These are phyloP conservation scores for human DNA, from an alignment of 2,113 vertebrate genomes.

Conservation along the genomic window DNA sequence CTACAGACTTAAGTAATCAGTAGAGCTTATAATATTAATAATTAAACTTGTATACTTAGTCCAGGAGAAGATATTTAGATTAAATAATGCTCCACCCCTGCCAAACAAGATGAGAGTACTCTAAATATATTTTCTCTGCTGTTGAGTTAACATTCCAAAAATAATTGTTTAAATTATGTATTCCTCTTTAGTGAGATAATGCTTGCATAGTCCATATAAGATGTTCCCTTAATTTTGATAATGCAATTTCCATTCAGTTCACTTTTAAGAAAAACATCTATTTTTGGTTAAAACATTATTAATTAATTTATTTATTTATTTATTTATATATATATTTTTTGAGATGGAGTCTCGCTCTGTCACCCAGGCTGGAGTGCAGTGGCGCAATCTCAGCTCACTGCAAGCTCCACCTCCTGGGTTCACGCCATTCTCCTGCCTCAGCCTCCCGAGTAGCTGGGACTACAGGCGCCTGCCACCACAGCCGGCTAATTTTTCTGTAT, in stretches of 20 bases:
- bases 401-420: too few relatives aligned
- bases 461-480: too few relatives aligned
- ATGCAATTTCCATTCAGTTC: background rate
- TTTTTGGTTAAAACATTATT: background rate
- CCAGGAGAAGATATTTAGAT: background rate
- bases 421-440: too few relatives aligned
- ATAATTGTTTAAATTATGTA: background rate
- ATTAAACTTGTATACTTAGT: background rate
- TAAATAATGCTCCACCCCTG: background rate
- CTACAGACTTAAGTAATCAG: background rate
- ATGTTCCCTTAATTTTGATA: background rate
- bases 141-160: background rate
- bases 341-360: too few relatives aligned
- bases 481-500: too few relatives aligned
- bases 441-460: too few relatives aligned
- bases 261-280: background rate
- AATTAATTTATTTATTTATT: too few relatives aligned
- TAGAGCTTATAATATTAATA: constrained; percentile 29
- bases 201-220: background rate
- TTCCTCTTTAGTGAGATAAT: background rate
- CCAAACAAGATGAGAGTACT: background rate
- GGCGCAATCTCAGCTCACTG: fast-evolving
- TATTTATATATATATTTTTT: too few relatives aligned
- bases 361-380: too few relatives aligned
- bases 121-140: background rate